These are phyloP conservation scores for Calonectris borealis DNA, from an alignment of 2,113 vertebrate genomes.

Conservation along the genomic window DNA sequence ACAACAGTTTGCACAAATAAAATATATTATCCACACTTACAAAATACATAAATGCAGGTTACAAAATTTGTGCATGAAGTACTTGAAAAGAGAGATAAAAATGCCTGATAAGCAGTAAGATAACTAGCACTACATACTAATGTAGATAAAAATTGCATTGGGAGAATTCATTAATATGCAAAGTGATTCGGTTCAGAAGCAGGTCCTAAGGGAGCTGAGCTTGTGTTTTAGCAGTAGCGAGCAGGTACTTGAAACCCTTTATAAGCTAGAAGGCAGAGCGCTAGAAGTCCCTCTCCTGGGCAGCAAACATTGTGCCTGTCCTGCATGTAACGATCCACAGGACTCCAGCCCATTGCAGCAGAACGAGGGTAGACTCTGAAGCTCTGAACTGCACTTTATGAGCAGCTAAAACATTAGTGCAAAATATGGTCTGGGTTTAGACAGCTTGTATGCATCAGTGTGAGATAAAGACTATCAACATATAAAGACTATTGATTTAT, in stretches of 20 bases:
- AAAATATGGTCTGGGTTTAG: background rate
- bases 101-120: background rate
- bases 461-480: background rate
- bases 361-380: background rate
- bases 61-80: background rate
- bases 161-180: background rate
- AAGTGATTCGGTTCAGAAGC: background rate
- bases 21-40: background rate
- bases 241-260: background rate
- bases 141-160: background rate
- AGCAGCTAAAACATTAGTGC: background rate
- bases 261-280: background rate
- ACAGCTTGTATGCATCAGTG: background rate
- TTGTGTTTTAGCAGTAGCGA: background rate
- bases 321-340: background rate
- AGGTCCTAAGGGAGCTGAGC: background rate
- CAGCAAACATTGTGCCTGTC: background rate
- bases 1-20: background rate
- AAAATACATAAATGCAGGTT: background rate
- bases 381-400: background rate
- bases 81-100: background rate
- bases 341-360: background rate
- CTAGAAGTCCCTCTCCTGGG: background rate
- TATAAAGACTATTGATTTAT: background rate
- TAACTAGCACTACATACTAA: background rate